Evolutionary conservation across 2,888 invertebrate genomes (phyloP).

Genomic region (Lasiommata megera): DNA sequence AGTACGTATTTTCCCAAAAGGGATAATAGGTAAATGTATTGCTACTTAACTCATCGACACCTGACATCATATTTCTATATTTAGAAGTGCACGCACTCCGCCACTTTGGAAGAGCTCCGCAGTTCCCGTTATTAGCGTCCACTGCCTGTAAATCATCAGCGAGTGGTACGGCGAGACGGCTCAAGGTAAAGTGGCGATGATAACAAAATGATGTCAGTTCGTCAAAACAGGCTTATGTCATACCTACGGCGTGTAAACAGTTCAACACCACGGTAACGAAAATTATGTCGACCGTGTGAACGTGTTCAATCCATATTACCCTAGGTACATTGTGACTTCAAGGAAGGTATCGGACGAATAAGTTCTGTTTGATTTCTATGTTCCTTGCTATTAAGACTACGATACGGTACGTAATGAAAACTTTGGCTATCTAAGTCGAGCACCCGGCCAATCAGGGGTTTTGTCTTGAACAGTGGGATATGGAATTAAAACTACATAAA

Average conservation of each 20-base stretch:
- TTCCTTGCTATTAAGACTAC: too few species aligned
- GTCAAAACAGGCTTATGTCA: slow-evolving; percentile 54
- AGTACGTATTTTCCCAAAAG: background rate
- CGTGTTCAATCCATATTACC: too few species aligned
- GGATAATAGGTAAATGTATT: background rate
- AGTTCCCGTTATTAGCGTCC: slow-evolving; percentile 44
- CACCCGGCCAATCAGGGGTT: too few species aligned
- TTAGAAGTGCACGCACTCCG: slow-evolving; percentile 61
- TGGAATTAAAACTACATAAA: too few species aligned
- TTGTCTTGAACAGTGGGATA: too few species aligned
- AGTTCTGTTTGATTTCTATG: too few species aligned
- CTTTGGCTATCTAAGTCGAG: too few species aligned
- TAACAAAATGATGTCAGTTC: slow-evolving; percentile 61
- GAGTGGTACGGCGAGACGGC: slow-evolving; percentile 37
- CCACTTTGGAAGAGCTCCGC: slow-evolving; percentile 44
- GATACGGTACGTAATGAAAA: too few species aligned
- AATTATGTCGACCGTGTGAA: too few species aligned
- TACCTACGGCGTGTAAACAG: slow-evolving; percentile 35
- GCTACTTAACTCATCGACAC: slow-evolving; percentile 14
- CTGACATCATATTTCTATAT: slow-evolving; percentile 68
- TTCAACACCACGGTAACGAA: slow-evolving; percentile 29
- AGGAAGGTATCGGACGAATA: too few species aligned
- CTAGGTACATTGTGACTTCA: too few species aligned
- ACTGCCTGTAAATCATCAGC: slow-evolving; percentile 37
- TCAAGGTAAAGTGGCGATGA: slow-evolving; percentile 48